Base-by-base conservation (phyloP, 1,140 invertebrate species). In the Drosophila kohkoa region DNA sequence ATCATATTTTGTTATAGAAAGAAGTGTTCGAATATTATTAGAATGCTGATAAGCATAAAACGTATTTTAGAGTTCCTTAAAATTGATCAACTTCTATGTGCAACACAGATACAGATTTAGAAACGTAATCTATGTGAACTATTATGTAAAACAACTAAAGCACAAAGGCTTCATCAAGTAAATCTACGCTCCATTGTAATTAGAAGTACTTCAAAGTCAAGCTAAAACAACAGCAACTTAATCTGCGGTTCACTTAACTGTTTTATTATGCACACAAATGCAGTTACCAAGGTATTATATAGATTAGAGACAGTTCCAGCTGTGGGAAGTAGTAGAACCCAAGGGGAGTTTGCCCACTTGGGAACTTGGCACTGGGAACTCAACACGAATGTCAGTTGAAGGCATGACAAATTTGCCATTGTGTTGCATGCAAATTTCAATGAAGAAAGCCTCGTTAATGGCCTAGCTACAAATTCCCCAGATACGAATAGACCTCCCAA, bases 351-450 rank as follows among this genome's bases (percentile, higher is more conserved):
- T 15, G 5, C n/a, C 11, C 49, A 72, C 57, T 49, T 86, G 82
- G 67, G 82, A 86, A 85, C 69, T 65, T 49, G 69, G 58, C 49
- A 81, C 51, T 86, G 82, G 75, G 79, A 79, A 72, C 54, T 35
- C 46, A 25, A 43, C 64, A 46, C 73, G 68, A 76, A 73, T 49
- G 28, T 20, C 55, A 76, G 20, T 25, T 25, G 20, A 25, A 49
- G 45, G 52, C 63, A 81, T 72, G 74, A 67, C 48, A 64, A 67
- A 48, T 59, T 72, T 41, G 10, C 75, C 71, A 79, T 77, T 87
- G 82, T 87, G 15, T 51, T 51, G 20, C 82, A 79, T 87, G 82
- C 82, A 77, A 82, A 82, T 86, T 58, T 32, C 16, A 45, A 67
- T 64, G 67, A 64, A 76, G 67, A 65, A 51, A 45, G 60, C 32